Evolutionary conservation across 2,113 vertebrate species (phyloP).

Genomic region (Prochilodus magdalenae): DNA sequence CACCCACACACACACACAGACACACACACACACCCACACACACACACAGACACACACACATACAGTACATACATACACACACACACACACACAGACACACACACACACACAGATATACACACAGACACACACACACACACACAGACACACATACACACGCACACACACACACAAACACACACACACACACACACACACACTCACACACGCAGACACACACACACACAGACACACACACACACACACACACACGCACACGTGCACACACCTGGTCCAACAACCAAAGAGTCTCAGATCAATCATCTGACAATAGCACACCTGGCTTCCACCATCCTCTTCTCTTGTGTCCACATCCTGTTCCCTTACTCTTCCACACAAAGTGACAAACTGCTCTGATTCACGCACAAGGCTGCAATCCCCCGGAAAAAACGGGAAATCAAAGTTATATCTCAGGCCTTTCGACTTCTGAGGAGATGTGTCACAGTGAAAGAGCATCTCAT

Average conservation of each 20-base stretch:
- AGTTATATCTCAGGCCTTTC: background rate
- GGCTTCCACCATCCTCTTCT: background rate
- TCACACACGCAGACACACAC: no score
- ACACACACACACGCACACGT: slow-evolving; percentile 24
- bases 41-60: no score
- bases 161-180: no score
- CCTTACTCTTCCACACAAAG: background rate
- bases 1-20: no score
- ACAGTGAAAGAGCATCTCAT: background rate
- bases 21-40: no score
- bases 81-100: no score
- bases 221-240: background rate
- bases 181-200: no score
- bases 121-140: no score
- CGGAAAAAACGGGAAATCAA: background rate
- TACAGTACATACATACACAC: no score
- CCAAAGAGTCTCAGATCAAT: slow-evolving; percentile 30
- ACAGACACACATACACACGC: background rate
- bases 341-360: slow-evolving; percentile 27
- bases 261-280: slow-evolving; percentile 27
- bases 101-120: no score
- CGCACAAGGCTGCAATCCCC: background rate
- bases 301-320: slow-evolving; percentile 42
- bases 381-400: slow-evolving; percentile 8
- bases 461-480: background rate